Evolutionary conservation across 2,888 invertebrate genomes (phyloP), one percentile per base, ranked within the genome.

Genomic region (Capitulum mitella): DNA sequence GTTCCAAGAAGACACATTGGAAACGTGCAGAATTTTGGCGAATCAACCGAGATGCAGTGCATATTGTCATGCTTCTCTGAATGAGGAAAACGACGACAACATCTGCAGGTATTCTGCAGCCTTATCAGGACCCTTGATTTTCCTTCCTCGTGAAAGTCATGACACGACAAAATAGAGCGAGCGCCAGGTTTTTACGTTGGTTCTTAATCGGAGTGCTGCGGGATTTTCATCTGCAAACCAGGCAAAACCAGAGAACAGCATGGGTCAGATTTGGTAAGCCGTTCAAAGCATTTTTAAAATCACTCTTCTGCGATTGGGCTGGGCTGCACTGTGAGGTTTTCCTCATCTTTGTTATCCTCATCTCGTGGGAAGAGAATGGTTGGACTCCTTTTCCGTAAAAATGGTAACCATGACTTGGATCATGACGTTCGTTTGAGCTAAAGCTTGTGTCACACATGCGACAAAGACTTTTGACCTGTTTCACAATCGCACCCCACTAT

Each of bases 141-240:
- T 70, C 70, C 70, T 70, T 70, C 70, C 70, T 40, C 70, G 40
- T 29, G 29, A 26, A 1, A 16, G 29, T 5, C 19, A 29, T 19
- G 14, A 14, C 64, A 64, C 64, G 34, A 34, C 34, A 19, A 54
- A 54, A 54, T 54, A 14, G 61, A 1, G 29, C 32, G 61, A 14
- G 61, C 3, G 5, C 29, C 10, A 29, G 16, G 32, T 29, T 61
- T 61, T 61, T 61, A 10, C 26, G 29, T 32, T 32, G 61, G 61
- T 12, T 61, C 61, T 26, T 6, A 54, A 26, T 54, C 54, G 54
- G n/a, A 32, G n/a, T 32, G n/a, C 16, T 34, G 19, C 34, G 34
- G 29, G 34, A 64, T 64, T 64, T 64, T 64, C 70, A 37, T 70
- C 70, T 70, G 19, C 70, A 26, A 19, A 70, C 40, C 70, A 70